phyloP scores from a whole-genome alignment of 2,113 vertebrate species.

The Pangasianodon hypophthalmus region DNA sequence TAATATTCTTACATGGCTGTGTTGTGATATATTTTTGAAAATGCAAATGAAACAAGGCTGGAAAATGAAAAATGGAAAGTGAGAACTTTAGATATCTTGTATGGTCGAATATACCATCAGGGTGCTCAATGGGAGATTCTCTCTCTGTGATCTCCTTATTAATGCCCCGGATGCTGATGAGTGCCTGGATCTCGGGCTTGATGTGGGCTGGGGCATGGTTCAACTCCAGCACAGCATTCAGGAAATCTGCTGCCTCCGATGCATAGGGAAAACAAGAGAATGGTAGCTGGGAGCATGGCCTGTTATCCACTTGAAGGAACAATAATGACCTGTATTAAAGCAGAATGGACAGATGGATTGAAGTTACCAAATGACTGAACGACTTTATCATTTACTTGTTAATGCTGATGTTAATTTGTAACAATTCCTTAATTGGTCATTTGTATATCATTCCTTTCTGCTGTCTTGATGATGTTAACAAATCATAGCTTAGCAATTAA shows the following conservation, averaged over 20 bases:
- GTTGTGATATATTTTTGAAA: not conserved
- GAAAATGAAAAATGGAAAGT: not conserved
- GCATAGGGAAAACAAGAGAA: conserved; percentile 72
- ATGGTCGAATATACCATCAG: conserved; percentile 59
- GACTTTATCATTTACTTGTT: not conserved
- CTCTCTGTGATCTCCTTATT: conserved; percentile 65
- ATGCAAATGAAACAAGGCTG: not conserved
- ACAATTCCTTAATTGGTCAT: not conserved
- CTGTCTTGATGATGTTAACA: not conserved
- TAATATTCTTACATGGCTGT: not conserved
- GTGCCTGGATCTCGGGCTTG: conserved; percentile 61
- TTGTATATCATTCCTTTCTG: not conserved
- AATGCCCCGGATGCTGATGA: conserved; percentile 75
- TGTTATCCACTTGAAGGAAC: conserved; percentile 82
- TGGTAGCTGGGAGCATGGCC: conserved; percentile 67
- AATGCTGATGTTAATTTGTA: not conserved
- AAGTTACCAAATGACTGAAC: not conserved
- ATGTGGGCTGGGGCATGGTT: conserved; percentile 54
- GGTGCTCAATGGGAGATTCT: conserved; percentile 54
- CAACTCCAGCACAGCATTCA: conserved; percentile 67
- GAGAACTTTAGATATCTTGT: not conserved
- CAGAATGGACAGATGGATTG: not conserved
- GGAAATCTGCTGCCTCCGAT: conserved; percentile 75
- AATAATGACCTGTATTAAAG: conserved; percentile 76
- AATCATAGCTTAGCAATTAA: not conserved